These are phyloP conservation scores for Trachymyrmex cornetzi DNA, from an alignment of 1,140 invertebrate genomes.

Conservation along the genomic window DNA sequence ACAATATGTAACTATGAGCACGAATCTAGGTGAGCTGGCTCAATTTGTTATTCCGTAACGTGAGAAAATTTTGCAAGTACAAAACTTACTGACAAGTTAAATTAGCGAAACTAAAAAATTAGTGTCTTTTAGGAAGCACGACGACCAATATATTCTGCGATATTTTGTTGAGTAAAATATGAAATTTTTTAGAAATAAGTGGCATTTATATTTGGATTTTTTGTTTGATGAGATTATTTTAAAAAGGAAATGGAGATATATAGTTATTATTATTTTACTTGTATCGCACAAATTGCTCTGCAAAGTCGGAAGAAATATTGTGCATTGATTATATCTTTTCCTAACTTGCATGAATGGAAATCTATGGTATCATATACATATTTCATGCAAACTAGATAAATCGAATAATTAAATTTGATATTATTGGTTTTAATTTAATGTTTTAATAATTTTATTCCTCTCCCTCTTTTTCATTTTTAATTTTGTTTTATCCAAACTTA, in stretches of 20 bases:
- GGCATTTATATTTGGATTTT: neutral
- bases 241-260: neutral
- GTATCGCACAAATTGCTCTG: neutral
- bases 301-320: neutral
- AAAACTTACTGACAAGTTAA: neutral
- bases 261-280: neutral
- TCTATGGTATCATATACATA: neutral
- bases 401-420: neutral
- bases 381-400: neutral
- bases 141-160: too few relatives aligned
- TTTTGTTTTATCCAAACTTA: neutral
- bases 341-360: neutral
- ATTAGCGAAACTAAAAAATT: slow-evolving; percentile 16
- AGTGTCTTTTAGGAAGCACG: neutral
- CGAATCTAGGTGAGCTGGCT: slow-evolving; percentile 25
- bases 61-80: slow-evolving; percentile 19
- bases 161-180: neutral
- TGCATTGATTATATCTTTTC: neutral
- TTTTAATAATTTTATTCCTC: neutral
- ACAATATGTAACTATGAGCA: neutral
- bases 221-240: slow-evolving; percentile 3
- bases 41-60: slow-evolving; percentile 5
- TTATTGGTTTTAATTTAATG: neutral
- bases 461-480: neutral
- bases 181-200: neutral